Percentiles rank a stretch among this genome's conserved stretches.
Evolutionary conservation across 1,140 invertebrate species (phyloP).

Genomic region (Hermetia illucens): DNA sequence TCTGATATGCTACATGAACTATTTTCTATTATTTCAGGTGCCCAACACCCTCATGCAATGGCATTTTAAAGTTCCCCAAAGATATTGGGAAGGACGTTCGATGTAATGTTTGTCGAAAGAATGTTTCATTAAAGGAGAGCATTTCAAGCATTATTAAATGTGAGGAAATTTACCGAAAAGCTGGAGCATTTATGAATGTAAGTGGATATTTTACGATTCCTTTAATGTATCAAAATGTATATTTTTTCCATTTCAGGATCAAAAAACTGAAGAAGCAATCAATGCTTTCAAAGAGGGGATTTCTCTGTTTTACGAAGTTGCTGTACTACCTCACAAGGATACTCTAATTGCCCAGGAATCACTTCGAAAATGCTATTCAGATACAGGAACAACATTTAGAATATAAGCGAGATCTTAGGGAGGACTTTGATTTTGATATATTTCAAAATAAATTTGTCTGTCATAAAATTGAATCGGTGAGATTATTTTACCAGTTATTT

Average conservation of each 20-base stretch:
- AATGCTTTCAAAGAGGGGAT: constrained; percentile 33
- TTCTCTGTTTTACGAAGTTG: constrained; percentile 34
- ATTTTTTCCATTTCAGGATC: constrained; percentile 17
- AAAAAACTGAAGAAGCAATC: constrained; percentile 29
- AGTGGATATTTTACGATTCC: neutral
- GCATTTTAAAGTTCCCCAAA: constrained; percentile 34
- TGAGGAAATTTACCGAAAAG: constrained; percentile 34
- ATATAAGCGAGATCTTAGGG: too few relatives aligned
- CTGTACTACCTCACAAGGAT: constrained; percentile 39
- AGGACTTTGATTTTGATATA: too few relatives aligned
- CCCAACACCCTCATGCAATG: constrained; percentile 35
- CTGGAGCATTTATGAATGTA: constrained; percentile 31
- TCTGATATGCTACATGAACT: too few relatives aligned
- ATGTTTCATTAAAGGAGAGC: constrained; percentile 34
- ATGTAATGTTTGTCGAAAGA: constrained; percentile 38
- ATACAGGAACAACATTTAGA: constrained; percentile 22
- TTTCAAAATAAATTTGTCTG: too few relatives aligned
- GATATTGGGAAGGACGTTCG: constrained; percentile 27
- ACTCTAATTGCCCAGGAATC: constrained; percentile 47
- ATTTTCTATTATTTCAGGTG: constrained; percentile 36
- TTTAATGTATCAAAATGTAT: constrained; percentile 1
- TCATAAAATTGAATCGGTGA: too few relatives aligned
- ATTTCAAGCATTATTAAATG: constrained; percentile 34
- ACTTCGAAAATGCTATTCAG: constrained; percentile 37
- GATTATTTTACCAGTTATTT: too few relatives aligned